phyloP scores from a whole-genome alignment of 2,113 vertebrate genomes.

The Rhea pennata region DNA sequence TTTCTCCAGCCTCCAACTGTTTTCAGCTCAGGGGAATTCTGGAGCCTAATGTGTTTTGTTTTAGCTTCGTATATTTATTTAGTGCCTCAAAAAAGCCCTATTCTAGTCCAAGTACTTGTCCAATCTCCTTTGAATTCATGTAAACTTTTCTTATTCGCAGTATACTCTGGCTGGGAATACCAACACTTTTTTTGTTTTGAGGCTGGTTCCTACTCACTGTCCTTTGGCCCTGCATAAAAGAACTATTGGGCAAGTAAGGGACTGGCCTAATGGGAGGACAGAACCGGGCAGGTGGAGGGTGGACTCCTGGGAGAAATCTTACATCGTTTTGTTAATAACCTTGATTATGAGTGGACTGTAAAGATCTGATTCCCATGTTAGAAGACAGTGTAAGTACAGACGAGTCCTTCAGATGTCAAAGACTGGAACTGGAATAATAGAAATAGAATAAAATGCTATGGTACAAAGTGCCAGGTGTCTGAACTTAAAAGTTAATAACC shows the following conservation, averaged over 20 bases:
- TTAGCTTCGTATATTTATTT: not conserved
- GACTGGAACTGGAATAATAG: not conserved
- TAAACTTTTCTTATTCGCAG: not conserved
- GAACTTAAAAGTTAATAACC: not conserved
- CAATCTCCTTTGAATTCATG: not conserved
- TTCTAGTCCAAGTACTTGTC: not conserved
- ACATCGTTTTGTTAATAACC: not conserved
- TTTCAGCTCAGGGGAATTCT: not conserved
- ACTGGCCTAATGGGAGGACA: not conserved
- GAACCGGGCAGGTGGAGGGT: not conserved
- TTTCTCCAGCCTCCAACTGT: not conserved
- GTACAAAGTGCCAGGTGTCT: not conserved
- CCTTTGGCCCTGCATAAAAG: not conserved
- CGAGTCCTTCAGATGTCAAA: not conserved
- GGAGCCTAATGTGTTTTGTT: not conserved
- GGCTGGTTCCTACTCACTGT: not conserved
- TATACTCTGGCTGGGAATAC: too few relatives aligned
- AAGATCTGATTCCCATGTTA: not conserved
- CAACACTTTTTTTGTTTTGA: not conserved
- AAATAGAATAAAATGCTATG: not conserved
- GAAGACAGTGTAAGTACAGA: not conserved
- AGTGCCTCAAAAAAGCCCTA: not conserved
- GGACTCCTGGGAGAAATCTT: not conserved
- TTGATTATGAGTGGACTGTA: not conserved
- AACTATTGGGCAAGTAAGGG: not conserved